Conservation (phyloP, 2,113 vertebrate species). For the Gasterosteus aculeatus region DNA sequence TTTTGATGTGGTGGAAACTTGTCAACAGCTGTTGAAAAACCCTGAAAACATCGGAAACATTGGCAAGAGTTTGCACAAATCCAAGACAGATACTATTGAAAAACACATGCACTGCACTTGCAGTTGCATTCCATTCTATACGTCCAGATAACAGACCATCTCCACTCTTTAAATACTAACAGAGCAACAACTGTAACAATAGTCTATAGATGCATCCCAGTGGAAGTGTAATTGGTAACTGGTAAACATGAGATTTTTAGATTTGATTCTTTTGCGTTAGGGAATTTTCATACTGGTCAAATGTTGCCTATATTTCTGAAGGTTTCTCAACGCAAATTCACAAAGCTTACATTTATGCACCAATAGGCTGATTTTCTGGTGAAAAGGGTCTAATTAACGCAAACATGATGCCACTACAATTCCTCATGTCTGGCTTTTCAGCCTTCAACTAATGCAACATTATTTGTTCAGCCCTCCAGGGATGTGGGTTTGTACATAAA, state of each 20-base stretch:
- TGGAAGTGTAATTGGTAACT: not conserved
- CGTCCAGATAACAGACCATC: not conserved
- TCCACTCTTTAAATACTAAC: not conserved
- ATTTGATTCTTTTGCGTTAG: not conserved
- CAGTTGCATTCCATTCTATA: not conserved
- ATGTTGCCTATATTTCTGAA: not conserved
- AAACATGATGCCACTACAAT: not conserved
- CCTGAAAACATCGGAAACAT: constrained; percentile 8
- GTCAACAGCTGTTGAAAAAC: constrained; percentile 28
- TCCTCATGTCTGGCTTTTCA: not conserved
- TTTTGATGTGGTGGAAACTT: constrained; percentile 36
- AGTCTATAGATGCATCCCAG: not conserved
- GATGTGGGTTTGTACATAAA: not conserved
- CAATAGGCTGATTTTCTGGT: no score
- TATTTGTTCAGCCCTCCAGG: not conserved
- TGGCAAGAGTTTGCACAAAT: no score
- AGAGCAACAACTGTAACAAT: not conserved
- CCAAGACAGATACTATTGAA: no score
- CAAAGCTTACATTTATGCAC: not conserved
- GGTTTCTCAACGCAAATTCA: not conserved
- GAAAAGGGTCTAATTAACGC: not conserved
- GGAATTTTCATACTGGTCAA: not conserved
- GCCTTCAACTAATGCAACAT: not conserved
- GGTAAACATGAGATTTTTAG: not conserved
- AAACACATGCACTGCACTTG: not conserved